A percentile compares a stretch with the other conserved stretches of the same genome.
phyloP scores from a whole-genome alignment of 2,113 vertebrate species.

The Spermophilus dauricus region DNA sequence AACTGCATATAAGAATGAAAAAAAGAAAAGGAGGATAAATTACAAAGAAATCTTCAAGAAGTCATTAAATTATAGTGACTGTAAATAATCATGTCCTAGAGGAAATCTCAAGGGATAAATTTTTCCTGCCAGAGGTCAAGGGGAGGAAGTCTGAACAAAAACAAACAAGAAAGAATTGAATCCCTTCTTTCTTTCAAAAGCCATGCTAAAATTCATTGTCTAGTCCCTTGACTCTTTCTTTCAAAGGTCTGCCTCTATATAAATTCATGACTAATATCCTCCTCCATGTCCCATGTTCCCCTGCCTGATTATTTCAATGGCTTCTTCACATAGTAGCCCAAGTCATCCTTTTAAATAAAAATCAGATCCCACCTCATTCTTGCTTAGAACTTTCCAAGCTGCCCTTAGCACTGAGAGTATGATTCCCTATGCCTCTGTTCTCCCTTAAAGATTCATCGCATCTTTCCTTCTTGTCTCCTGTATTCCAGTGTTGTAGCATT shows the following conservation, averaged over 20 bases:
- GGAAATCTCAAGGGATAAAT: constrained; percentile 65
- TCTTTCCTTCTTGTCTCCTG: background rate
- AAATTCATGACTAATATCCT: background rate
- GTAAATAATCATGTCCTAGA: constrained; percentile 44
- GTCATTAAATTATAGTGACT: constrained; percentile 11
- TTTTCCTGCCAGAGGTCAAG: constrained; percentile 56
- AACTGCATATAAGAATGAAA: background rate
- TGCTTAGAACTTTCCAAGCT: background rate
- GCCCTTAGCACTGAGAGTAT: background rate
- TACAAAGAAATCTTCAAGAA: constrained; percentile 19
- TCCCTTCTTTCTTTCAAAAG: background rate
- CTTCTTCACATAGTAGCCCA: background rate
- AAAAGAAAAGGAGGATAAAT: background rate
- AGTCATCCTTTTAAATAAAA: constrained; percentile 21
- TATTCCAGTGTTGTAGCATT: no score
- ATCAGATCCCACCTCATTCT: background rate
- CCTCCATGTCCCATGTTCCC: background rate
- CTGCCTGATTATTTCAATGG: background rate
- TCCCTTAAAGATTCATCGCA: background rate
- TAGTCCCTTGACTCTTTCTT: background rate
- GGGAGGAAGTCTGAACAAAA: constrained; percentile 65
- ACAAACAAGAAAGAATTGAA: constrained; percentile 25
- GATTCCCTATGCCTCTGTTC: background rate
- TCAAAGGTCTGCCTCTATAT: background rate
- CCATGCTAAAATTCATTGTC: background rate